These are phyloP conservation scores for Electrona antarctica DNA, from an alignment of 2,113 vertebrate species.

Conservation along the genomic window DNA sequence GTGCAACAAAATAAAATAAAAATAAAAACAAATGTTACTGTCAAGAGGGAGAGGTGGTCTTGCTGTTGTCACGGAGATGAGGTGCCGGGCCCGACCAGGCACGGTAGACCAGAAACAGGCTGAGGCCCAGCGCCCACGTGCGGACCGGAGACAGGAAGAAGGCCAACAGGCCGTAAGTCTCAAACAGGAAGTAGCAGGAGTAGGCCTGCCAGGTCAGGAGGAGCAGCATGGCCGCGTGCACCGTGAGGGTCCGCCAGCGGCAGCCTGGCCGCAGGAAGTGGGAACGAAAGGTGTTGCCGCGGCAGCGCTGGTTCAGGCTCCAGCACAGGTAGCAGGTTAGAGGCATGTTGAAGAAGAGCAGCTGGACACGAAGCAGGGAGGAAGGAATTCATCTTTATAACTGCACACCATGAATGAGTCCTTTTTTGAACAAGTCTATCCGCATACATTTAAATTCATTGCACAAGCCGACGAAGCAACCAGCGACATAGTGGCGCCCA, in stretches of 20 bases:
- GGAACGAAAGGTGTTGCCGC: constrained; percentile 85
- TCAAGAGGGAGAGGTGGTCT: constrained; percentile 82
- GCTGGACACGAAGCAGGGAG: constrained; percentile 65
- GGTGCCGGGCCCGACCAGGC: constrained; percentile 83
- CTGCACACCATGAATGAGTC: too few relatives aligned
- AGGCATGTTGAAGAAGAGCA: constrained; percentile 93
- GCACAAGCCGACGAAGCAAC: too few relatives aligned
- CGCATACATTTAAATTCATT: too few relatives aligned
- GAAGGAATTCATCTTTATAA: background rate
- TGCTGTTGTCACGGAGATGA: constrained; percentile 77
- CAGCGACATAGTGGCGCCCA: too few relatives aligned
- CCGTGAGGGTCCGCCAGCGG: constrained; percentile 57
- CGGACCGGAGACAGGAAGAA: constrained; percentile 91
- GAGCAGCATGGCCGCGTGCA: constrained; percentile 83
- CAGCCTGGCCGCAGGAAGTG: constrained; percentile 78
- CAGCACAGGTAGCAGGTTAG: constrained; percentile 92
- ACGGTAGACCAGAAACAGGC: constrained; percentile 80
- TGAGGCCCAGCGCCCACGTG: constrained; percentile 85
- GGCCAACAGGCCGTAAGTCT: constrained; percentile 87
- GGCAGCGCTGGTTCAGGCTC: constrained; percentile 88
- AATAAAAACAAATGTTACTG: constrained; percentile 30
- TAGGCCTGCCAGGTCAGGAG: constrained; percentile 91
- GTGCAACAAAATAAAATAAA: constrained; percentile 22
- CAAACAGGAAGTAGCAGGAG: constrained; percentile 88
- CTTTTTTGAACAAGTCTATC: too few relatives aligned